These are phyloP conservation scores for Tychaedon coryphoeus DNA, from an alignment of 2,113 vertebrate species.

Conservation along the genomic window DNA sequence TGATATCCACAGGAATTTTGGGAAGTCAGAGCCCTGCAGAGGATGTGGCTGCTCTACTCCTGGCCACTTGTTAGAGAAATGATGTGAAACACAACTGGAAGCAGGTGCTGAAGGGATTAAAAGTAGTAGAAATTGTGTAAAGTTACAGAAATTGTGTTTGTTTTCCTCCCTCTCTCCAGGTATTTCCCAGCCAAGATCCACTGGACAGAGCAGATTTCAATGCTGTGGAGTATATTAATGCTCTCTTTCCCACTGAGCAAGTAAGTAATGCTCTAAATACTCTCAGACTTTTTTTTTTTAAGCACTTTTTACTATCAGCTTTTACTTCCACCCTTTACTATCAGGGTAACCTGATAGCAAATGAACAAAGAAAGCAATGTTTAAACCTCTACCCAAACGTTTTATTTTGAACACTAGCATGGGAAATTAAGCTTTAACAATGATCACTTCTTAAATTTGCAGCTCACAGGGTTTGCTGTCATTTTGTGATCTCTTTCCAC, in stretches of 20 bases:
- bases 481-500: neutral
- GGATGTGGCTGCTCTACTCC: neutral
- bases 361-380: neutral
- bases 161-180: conserved; percentile 69
- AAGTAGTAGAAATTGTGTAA: neutral
- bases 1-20: neutral
- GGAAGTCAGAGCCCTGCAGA: neutral
- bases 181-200: conserved; percentile 96
- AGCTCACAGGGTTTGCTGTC: neutral
- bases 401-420: neutral
- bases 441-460: neutral
- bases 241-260: conserved; percentile 96
- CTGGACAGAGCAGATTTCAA: conserved; percentile 96
- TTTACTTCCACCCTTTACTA: neutral
- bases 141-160: neutral
- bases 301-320: neutral
- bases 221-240: conserved; percentile 97
- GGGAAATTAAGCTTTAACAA: neutral
- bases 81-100: neutral
- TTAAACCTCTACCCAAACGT: neutral
- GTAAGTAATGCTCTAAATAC: conserved; percentile 63
- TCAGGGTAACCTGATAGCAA: neutral
- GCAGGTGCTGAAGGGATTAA: neutral
- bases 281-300: neutral
- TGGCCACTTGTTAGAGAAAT: neutral